These are phyloP conservation scores for Hydriomena furcata DNA, from an alignment of 2,888 invertebrate genomes.

Conservation along the genomic window DNA sequence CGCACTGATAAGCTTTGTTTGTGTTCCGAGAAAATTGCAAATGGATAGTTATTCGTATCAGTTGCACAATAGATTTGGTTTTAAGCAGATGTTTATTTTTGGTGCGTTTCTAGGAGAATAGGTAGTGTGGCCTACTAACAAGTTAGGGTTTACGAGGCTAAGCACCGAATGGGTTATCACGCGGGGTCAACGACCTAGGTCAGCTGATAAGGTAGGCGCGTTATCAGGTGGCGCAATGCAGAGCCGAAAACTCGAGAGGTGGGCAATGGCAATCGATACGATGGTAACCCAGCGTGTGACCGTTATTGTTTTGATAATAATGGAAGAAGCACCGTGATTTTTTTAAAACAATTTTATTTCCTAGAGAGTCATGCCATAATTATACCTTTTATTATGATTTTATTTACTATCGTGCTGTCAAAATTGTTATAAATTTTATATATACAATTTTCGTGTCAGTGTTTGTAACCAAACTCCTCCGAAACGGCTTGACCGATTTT, in stretches of 20 bases:
- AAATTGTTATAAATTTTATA: too few relatives aligned
- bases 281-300: slow-evolving; percentile 9
- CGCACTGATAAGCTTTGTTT: slow-evolving; percentile 15
- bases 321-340: not conserved
- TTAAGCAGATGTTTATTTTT: slow-evolving; percentile 11
- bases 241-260: slow-evolving; percentile 63
- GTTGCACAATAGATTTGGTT: not conserved
- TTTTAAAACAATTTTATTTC: not conserved
- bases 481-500: too few relatives aligned
- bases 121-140: slow-evolving; percentile 19
- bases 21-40: slow-evolving; percentile 13
- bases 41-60: not conserved
- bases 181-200: slow-evolving; percentile 57
- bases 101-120: not conserved
- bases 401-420: too few relatives aligned
- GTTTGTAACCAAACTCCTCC: too few relatives aligned
- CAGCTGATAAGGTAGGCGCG: slow-evolving; percentile 56
- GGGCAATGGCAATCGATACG: slow-evolving; percentile 62
- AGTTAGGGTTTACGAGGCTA: slow-evolving; percentile 26
- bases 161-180: slow-evolving; percentile 52
- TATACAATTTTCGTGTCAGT: too few relatives aligned
- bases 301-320: slow-evolving; percentile 7
- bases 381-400: too few relatives aligned
- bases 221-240: slow-evolving; percentile 77
- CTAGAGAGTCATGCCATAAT: too few relatives aligned